Percentiles rank a stretch among this genome's conserved stretches.
Evolutionary conservation across 2,797 vertebrate genomes (phyloP).

Genomic region (Naso thynnoides): DNA sequence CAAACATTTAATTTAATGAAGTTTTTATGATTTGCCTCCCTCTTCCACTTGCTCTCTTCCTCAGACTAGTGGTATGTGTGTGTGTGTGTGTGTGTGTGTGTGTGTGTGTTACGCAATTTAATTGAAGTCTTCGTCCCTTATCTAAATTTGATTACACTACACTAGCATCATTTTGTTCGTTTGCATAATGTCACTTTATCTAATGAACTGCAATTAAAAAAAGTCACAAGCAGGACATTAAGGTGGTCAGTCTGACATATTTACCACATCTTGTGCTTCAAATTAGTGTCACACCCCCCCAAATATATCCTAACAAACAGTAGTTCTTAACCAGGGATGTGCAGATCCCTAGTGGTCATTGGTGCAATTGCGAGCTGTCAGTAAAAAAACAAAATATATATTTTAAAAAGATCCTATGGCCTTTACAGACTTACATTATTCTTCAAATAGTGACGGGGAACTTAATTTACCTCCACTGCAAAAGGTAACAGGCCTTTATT

Average conservation of each 20-base stretch:
- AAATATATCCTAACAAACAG: too few species aligned
- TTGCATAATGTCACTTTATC: not conserved
- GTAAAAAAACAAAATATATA: too few species aligned
- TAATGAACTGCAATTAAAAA: not conserved
- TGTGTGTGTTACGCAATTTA: not conserved
- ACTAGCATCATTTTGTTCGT: not conserved
- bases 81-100: too few species aligned
- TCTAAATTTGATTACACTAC: slow-evolving; percentile 17
- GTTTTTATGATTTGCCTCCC: too few species aligned
- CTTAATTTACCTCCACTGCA: too few species aligned
- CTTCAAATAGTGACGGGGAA: too few species aligned
- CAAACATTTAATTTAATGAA: not conserved
- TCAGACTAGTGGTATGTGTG: not conserved
- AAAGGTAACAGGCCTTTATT: too few species aligned
- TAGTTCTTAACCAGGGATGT: too few species aligned
- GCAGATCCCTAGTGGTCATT: too few species aligned
- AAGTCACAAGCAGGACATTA: not conserved
- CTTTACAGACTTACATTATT: too few species aligned
- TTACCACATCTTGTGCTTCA: slow-evolving; percentile 11
- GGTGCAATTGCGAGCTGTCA: too few species aligned
- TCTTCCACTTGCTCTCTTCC: not conserved
- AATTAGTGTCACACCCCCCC: not conserved
- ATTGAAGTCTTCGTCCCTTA: not conserved
- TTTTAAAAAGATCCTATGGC: too few species aligned
- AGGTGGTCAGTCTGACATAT: not conserved